Base-by-base conservation (phyloP, 2,797 vertebrate genomes). In the Pantherophis vulpinus region DNA sequence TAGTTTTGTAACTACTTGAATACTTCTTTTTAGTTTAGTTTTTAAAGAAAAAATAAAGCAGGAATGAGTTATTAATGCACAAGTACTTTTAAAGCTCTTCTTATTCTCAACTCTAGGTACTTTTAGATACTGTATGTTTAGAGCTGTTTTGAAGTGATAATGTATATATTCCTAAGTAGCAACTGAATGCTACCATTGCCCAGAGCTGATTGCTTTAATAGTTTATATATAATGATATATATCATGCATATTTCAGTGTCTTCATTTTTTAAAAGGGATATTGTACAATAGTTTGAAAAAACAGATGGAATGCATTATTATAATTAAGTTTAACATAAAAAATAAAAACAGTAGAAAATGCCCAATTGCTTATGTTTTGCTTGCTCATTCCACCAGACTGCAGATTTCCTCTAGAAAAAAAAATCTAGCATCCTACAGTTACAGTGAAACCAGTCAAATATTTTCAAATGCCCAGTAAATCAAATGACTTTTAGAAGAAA, bases 71-170 rank as follows among this genome's bases (percentile, higher is more conserved):
- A 37, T 4, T 29, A 87, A 29, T 51, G 12, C 25, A 16, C 7
- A 91, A 29, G 23, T 47, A 54, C 51, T 56, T 42, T 79, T 42
- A 59, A 14, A 14, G 25, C 93, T 92, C 93, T 58, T 56, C 70
- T 87, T 10, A 0, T 47, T 20, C 74, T 91, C 0, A 0, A 6
- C 86, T 14, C 1, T 42, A n/a, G 37, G 14, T 90, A 23, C 0
- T 66, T 79, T 93, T 54, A 54, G 12, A 32, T 47, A 42, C 42
- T 42, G 42, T 42, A 18, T 0, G 37, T 66, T 79, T 9, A 0
- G 20, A n/a, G 61, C 91, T 32, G 14, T 56, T 37, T 51, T 47
- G 23, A 54, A 37, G 18, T 29, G 56, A 88, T 25, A 47, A 74
- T 66, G 63, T 37, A 74, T 32, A 16, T 32, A 32, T 92, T 55